Percentiles rank a stretch among this genome's conserved stretches.
phyloP scores from a whole-genome alignment of 2,797 vertebrate genomes.

The Silurus aristotelis region DNA sequence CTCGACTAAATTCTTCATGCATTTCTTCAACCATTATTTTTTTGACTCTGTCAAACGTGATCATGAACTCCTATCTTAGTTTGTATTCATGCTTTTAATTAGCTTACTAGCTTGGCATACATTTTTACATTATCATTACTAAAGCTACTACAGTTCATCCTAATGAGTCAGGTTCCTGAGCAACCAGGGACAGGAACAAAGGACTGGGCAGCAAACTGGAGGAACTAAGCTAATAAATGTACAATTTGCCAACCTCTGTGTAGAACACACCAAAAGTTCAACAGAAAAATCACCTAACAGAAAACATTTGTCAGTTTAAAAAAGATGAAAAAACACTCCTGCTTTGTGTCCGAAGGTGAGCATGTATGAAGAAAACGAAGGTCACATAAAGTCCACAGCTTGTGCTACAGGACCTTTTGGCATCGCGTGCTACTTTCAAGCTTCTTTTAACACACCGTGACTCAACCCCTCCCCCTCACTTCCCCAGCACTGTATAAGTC shows the following conservation, averaged over 20 bases:
- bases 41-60: not conserved
- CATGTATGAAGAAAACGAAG: not conserved
- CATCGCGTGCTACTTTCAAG: conserved; percentile 69
- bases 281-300: not conserved
- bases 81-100: not conserved
- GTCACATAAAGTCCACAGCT: conserved; percentile 60
- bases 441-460: conserved; percentile 71
- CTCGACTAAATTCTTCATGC: not conserved
- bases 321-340: not conserved
- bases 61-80: not conserved
- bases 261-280: not conserved
- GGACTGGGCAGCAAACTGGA: not conserved
- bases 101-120: not conserved
- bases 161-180: not conserved
- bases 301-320: not conserved
- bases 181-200: not conserved
- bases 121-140: not conserved
- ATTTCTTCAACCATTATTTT: too few relatives aligned
- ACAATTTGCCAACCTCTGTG: not conserved
- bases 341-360: conserved; percentile 36
- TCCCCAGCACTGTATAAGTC: conserved; percentile 68
- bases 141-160: not conserved
- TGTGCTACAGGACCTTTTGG: conserved; percentile 55
- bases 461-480: conserved; percentile 64
- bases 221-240: not conserved